These are phyloP conservation scores for Drosophila pseudoananassae DNA, from an alignment of 1,140 invertebrate genomes.

Conservation along the genomic window DNA sequence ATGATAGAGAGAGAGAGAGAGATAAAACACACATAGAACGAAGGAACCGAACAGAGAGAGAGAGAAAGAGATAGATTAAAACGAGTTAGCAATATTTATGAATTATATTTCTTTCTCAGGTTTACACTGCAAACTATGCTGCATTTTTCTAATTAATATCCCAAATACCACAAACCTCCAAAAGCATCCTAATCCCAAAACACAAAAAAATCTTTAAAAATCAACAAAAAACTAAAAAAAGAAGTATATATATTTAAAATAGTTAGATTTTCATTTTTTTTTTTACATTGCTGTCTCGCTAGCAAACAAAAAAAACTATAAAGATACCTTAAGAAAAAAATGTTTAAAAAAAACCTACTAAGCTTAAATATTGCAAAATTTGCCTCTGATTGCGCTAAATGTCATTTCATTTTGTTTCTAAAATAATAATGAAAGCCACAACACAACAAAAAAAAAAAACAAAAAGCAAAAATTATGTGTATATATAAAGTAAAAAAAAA, in stretches of 20 bases:
- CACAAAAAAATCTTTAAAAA: neutral
- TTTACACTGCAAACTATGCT: slow-evolving; percentile 35
- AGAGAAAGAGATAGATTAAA: slow-evolving; percentile 5
- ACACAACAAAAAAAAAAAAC: slow-evolving; percentile 17
- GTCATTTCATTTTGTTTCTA: slow-evolving; percentile 73
- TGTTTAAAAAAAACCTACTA: slow-evolving; percentile 15
- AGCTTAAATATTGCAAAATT: slow-evolving; percentile 34
- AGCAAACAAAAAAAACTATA: slow-evolving; percentile 3
- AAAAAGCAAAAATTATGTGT: slow-evolving; percentile 8
- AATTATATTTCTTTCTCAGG: slow-evolving; percentile 32
- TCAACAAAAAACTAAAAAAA: neutral
- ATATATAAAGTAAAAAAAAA: slow-evolving; percentile 16
- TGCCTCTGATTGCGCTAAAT: slow-evolving; percentile 60
- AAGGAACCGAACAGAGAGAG: slow-evolving; percentile 21
- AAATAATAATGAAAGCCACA: slow-evolving; percentile 67
- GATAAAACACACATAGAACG: neutral
- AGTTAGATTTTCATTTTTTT: slow-evolving; percentile 15
- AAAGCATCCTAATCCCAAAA: slow-evolving; percentile 1
- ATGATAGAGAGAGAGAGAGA: slow-evolving; percentile 1
- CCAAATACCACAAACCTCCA: neutral
- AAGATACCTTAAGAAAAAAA: neutral
- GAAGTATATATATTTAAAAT: slow-evolving; percentile 5
- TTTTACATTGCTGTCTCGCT: slow-evolving; percentile 42
- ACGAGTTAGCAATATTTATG: slow-evolving; percentile 29
- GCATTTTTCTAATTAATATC: slow-evolving; percentile 42